Conservation (phyloP, 2,113 vertebrate genomes). For the Xiphias gladius region DNA sequence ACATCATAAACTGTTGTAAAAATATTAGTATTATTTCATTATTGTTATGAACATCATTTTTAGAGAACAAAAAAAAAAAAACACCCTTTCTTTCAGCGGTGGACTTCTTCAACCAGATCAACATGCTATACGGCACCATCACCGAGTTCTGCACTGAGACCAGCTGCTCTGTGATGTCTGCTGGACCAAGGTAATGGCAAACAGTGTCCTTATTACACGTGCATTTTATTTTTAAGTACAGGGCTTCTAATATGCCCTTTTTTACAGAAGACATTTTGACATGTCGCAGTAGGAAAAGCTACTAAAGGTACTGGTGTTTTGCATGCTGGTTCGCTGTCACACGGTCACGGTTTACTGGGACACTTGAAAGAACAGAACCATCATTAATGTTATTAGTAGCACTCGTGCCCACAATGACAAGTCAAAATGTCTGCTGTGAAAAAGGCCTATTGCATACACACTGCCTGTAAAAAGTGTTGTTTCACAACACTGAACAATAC, state of each 20-base stretch:
- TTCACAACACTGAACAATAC: background rate
- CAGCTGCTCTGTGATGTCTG: conserved; percentile 96
- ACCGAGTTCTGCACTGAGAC: conserved; percentile 96
- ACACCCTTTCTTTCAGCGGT: conserved; percentile 84
- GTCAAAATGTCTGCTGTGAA: background rate
- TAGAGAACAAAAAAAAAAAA: background rate
- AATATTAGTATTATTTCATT: background rate
- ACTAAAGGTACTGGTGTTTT: background rate
- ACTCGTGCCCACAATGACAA: background rate
- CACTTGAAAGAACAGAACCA: background rate
- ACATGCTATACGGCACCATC: conserved; percentile 97
- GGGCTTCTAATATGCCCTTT: background rate
- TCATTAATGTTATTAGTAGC: background rate
- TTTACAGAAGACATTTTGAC: background rate
- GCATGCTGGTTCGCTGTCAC: background rate
- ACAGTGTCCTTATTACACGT: background rate
- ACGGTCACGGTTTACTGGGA: background rate
- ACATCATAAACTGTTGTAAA: background rate
- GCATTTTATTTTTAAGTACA: background rate
- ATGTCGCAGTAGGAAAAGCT: background rate
- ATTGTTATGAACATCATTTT: background rate
- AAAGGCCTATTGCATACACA: background rate
- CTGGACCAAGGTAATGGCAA: conserved; percentile 90
- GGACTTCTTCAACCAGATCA: conserved; percentile 99
- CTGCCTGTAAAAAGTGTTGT: background rate